A percentile compares a stretch with the other conserved stretches of the same genome.
Evolutionary conservation across 2,113 vertebrate species (phyloP).

Genomic region (Hydrolagus affinis): DNA sequence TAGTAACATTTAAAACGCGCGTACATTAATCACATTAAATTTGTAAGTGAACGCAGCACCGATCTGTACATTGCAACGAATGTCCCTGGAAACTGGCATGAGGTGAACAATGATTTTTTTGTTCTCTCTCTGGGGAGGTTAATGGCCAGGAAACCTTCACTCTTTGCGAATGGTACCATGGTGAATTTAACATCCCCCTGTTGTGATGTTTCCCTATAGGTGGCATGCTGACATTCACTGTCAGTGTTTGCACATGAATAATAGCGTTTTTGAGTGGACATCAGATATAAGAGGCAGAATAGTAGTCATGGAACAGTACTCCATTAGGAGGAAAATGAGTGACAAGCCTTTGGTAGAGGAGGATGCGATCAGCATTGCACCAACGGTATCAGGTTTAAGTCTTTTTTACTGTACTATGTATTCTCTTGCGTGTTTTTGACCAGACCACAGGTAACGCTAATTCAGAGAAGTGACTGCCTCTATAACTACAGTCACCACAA

Average conservation of each 20-base stretch:
- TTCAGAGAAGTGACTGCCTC: constrained; percentile 51
- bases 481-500: constrained; percentile 40
- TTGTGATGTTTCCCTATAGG: too few relatives aligned
- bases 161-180: neutral
- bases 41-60: neutral
- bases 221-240: too few relatives aligned
- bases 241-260: too few relatives aligned
- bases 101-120: neutral
- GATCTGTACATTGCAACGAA: neutral
- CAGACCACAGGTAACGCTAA: constrained; percentile 39
- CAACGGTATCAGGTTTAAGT: too few relatives aligned
- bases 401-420: neutral
- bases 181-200: too few relatives aligned
- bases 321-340: too few relatives aligned
- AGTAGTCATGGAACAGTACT: too few relatives aligned
- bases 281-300: neutral
- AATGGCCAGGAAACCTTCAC: neutral
- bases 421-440: constrained; percentile 35
- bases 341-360: neutral
- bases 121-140: neutral
- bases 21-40: neutral
- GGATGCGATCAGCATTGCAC: neutral
- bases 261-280: neutral
- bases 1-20: neutral
- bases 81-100: neutral